Percentiles rank a stretch among this genome's conserved stretches.
phyloP scores from a whole-genome alignment of 2,888 invertebrate genomes.

The Plutella xylostella region DNA sequence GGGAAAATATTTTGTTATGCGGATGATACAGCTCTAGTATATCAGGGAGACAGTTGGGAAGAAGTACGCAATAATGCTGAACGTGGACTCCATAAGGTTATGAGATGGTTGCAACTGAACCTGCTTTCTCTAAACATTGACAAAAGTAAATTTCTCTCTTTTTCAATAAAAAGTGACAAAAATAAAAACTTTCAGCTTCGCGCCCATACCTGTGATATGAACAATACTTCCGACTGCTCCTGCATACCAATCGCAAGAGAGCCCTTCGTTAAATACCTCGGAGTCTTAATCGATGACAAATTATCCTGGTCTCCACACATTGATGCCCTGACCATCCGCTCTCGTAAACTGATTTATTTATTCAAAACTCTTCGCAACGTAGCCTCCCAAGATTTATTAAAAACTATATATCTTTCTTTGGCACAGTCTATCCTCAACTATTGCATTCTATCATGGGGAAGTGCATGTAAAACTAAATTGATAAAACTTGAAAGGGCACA shows the following conservation, averaged over 20 bases:
- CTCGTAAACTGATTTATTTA: neutral
- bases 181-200: no score
- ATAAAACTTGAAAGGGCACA: conserved; percentile 11
- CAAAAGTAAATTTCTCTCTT: neutral
- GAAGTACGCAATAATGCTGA: neutral
- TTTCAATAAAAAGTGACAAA: no score
- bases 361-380: neutral
- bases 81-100: neutral
- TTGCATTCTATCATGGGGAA: conserved; percentile 11
- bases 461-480: conserved; percentile 1
- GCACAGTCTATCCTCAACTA: conserved; percentile 10
- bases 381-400: neutral
- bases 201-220: neutral
- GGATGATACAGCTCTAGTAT: neutral
- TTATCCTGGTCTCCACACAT: neutral
- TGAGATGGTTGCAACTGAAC: no score
- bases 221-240: neutral
- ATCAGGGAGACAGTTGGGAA: neutral
- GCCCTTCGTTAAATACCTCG: neutral
- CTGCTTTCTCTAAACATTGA: no score
- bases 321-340: neutral
- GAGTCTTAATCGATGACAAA: neutral
- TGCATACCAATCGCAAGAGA: neutral
- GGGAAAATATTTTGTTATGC: neutral
- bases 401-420: conserved; percentile 6